A percentile compares a stretch with the other conserved stretches of the same genome.
phyloP scores from a whole-genome alignment of 1,140 invertebrate species.

The Euglossa dilemma region DNA sequence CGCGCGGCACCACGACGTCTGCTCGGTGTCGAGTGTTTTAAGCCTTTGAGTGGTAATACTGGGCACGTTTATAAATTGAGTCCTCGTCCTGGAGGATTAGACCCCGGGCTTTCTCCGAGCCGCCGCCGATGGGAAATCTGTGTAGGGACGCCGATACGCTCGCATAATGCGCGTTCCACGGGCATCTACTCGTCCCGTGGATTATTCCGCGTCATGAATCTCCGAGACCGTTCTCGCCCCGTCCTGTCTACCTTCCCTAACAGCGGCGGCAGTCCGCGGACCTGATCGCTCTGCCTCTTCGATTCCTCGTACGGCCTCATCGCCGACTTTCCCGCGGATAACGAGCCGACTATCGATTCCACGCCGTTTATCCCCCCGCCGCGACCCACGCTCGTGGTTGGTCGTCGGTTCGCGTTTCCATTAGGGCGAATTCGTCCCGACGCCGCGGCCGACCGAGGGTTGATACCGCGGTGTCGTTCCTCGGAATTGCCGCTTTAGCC shows the following conservation, averaged over 20 bases:
- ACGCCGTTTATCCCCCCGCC: not conserved
- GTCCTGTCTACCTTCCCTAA: not conserved
- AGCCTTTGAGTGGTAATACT: conserved; percentile 72
- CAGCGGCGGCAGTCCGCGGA: too few relatives aligned
- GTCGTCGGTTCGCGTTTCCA: not conserved
- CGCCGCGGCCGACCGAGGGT: too few relatives aligned
- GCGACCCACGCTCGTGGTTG: not conserved
- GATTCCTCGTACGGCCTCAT: conserved; percentile 26
- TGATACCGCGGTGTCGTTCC: not conserved
- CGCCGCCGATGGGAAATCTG: conserved; percentile 68
- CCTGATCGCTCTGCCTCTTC: not conserved
- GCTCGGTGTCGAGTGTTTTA: conserved; percentile 71
- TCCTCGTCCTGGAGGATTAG: conserved; percentile 72
- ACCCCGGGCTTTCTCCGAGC: conserved; percentile 2
- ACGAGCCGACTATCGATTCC: conserved; percentile 18
- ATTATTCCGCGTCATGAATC: conserved; percentile 73
- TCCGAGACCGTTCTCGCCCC: conserved; percentile 44
- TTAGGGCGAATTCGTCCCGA: not conserved
- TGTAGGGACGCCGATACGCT: conserved; percentile 55
- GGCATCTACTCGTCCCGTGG: conserved; percentile 43
- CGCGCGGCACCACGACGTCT: conserved; percentile 48
- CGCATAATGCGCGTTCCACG: conserved; percentile 62
- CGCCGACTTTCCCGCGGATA: conserved; percentile 37
- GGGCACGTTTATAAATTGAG: conserved; percentile 74
- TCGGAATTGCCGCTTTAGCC: not conserved